phyloP scores from a whole-genome alignment of 2,113 vertebrate genomes.

The Trematocara stigmaticum region DNA sequence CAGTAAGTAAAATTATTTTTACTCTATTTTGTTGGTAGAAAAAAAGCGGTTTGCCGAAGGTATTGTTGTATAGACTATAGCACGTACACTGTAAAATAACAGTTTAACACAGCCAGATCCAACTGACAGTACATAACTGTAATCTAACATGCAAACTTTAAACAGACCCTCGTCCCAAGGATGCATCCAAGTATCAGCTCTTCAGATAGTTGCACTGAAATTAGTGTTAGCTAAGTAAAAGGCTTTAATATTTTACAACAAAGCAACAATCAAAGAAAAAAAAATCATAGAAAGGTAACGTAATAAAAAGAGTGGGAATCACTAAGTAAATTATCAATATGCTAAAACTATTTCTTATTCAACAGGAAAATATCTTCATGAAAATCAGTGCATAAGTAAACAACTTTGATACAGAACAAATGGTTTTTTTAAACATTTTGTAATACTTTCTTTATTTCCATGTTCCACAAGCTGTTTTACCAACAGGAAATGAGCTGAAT shows the following conservation, averaged over 20 bases:
- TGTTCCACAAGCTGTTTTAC: not conserved
- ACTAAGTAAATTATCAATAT: not conserved
- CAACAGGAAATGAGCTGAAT: not conserved
- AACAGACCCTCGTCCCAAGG: not conserved
- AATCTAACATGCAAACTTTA: not conserved
- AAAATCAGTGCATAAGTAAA: not conserved
- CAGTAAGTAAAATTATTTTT: not conserved
- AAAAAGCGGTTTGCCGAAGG: accelerated
- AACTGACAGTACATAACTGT: not conserved
- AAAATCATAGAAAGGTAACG: not conserved
- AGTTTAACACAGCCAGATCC: not conserved
- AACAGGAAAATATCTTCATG: not conserved
- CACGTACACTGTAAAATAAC: not conserved
- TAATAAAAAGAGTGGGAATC: not conserved
- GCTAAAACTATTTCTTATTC: not conserved
- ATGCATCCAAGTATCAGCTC: not conserved
- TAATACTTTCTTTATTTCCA: not conserved
- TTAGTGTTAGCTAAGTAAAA: not conserved
- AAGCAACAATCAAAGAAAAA: not conserved
- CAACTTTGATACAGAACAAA: accelerated
- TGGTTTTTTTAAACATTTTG: not conserved
- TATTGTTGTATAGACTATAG: not conserved
- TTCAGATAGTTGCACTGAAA: not conserved
- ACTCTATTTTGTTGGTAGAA: not conserved
- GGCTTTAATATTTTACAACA: not conserved